phyloP scores from a whole-genome alignment of 1,140 invertebrate species.

The Globodera rostochiensis region DNA sequence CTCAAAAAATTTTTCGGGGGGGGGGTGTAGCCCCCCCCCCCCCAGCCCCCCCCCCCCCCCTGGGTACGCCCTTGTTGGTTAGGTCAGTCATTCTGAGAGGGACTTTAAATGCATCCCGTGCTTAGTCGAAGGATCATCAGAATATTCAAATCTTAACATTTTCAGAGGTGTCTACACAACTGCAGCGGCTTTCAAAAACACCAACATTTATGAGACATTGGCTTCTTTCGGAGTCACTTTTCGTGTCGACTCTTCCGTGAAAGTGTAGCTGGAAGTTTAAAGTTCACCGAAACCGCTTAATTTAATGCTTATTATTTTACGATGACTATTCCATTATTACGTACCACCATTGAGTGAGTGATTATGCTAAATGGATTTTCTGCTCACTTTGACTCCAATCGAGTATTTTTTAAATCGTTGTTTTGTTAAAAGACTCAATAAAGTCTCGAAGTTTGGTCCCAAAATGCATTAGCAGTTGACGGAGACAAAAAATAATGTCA shows the following conservation, averaged over 20 bases:
- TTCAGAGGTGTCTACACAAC: slow-evolving; percentile 62
- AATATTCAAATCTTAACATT: slow-evolving; percentile 18
- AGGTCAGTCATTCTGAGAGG: not conserved
- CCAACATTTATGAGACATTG: slow-evolving; percentile 61
- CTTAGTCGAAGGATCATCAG: no score
- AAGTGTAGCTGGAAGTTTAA: not conserved
- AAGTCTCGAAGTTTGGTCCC: no score
- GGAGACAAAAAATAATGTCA: no score
- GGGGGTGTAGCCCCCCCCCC: no score
- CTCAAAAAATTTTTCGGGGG: no score
- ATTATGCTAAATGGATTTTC: no score
- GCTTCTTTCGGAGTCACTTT: slow-evolving; percentile 62
- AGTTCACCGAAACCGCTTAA: not conserved
- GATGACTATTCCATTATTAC: not conserved
- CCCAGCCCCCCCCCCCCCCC: not conserved
- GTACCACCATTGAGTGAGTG: no score
- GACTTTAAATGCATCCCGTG: not conserved
- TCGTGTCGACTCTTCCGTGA: slow-evolving; percentile 38
- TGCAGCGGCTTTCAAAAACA: slow-evolving; percentile 59
- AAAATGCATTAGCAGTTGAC: no score
- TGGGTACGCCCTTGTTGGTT: not conserved
- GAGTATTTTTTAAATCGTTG: no score
- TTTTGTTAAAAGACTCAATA: no score
- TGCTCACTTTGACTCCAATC: no score
- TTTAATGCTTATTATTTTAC: not conserved